A percentile compares a stretch with the other conserved stretches of the same genome.
Evolutionary conservation across 2,797 vertebrate genomes (phyloP).

Genomic region (Dicrostonyx torquatus): DNA sequence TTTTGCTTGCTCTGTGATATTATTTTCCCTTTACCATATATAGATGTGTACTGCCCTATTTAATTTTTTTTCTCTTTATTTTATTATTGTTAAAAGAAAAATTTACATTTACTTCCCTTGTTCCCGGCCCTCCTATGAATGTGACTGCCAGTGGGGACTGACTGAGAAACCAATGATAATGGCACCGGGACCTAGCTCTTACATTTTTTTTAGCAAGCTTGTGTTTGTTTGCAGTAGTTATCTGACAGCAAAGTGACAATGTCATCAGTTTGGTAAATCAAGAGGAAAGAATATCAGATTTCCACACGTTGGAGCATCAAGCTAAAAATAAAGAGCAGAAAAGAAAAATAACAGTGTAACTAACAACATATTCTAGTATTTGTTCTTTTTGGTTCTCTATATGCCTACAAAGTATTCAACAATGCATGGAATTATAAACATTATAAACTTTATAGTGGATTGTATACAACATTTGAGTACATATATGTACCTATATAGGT

Average conservation of each 20-base stretch:
- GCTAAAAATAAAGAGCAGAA: not conserved
- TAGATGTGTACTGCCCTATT: slow-evolving; percentile 29
- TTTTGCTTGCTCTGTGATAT: not conserved
- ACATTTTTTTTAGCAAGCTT: slow-evolving; percentile 61
- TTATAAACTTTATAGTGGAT: slow-evolving; percentile 16
- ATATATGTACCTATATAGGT: not conserved
- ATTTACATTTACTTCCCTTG: too few species aligned
- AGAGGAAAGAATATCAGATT: slow-evolving; percentile 31
- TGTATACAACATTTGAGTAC: not conserved
- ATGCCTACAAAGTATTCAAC: not conserved
- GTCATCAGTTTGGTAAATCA: slow-evolving; percentile 64
- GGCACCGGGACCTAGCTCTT: too few species aligned
- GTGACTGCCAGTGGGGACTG: too few species aligned
- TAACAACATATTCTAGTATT: not conserved
- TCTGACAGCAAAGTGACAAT: slow-evolving; percentile 51
- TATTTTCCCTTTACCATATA: slow-evolving; percentile 12
- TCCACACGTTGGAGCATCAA: not conserved
- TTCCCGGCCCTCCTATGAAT: too few species aligned
- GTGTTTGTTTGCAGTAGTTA: slow-evolving; percentile 58
- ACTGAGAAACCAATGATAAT: too few species aligned
- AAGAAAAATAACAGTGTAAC: not conserved
- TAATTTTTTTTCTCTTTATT: slow-evolving; percentile 61
- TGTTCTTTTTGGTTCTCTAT: not conserved
- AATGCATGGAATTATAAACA: slow-evolving; percentile 8
- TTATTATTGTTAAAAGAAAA: too few species aligned